A percentile compares a stretch with the other conserved stretches of the same genome.
These are phyloP conservation scores for Tupiocoris notatus DNA, from an alignment of 2,888 invertebrate genomes.

Conservation along the genomic window DNA sequence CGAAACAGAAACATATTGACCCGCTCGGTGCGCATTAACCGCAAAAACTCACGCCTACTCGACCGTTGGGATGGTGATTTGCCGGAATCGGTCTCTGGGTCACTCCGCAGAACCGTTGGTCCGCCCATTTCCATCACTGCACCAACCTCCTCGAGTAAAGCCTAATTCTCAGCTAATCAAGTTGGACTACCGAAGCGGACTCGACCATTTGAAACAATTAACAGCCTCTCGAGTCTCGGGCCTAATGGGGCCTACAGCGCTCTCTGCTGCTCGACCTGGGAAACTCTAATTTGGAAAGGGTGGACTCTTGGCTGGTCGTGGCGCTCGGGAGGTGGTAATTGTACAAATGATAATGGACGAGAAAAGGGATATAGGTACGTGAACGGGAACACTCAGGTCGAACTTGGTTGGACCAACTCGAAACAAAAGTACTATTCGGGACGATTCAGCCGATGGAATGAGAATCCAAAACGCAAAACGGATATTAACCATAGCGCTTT, in stretches of 20 bases:
- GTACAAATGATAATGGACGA: conserved; percentile 37
- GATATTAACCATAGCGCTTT: background rate
- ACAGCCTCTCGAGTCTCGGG: conserved; percentile 27
- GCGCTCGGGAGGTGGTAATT: conserved; percentile 18
- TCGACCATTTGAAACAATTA: conserved; percentile 41
- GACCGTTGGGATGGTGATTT: background rate
- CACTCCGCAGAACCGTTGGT: too few species aligned
- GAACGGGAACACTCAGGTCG: too few species aligned
- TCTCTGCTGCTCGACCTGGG: background rate
- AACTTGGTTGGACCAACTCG: background rate
- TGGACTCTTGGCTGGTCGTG: background rate
- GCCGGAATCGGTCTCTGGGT: background rate
- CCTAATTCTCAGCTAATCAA: conserved; percentile 42
- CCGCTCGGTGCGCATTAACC: background rate
- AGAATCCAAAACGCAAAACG: background rate
- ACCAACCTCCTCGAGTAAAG: background rate
- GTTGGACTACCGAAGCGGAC: conserved; percentile 40
- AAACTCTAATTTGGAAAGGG: conserved; percentile 30
- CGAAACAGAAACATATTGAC: too few species aligned
- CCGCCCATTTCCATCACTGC: too few species aligned
- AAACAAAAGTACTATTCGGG: background rate
- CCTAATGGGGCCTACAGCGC: conserved; percentile 5
- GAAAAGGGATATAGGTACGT: conserved; percentile 17
- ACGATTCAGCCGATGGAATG: background rate
- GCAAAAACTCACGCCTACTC: background rate